Conservation (phyloP, 2,888 invertebrate species). For the Philereme transversata region DNA sequence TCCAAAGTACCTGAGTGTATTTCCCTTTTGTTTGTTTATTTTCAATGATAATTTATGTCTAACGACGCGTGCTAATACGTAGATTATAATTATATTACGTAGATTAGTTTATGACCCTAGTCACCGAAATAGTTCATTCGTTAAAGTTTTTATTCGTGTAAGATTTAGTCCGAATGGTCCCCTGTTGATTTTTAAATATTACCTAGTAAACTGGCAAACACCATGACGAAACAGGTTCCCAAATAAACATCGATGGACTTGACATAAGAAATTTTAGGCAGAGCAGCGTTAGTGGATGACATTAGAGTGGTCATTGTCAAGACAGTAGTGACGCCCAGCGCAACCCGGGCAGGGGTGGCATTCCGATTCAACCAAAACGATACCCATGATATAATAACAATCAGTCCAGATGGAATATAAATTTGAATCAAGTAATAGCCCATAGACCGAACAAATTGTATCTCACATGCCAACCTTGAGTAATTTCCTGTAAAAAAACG, state of each 20-base stretch:
- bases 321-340: conserved; percentile 97
- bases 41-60: too few species aligned
- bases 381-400: conserved; percentile 98
- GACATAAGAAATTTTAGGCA: conserved; percentile 99
- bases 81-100: too few species aligned
- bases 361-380: conserved; percentile 98
- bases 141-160: too few species aligned
- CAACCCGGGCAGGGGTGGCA: conserved; percentile 96
- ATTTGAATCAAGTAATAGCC: conserved; percentile 99
- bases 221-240: conserved; percentile 99
- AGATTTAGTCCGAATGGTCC: too few species aligned
- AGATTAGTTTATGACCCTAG: too few species aligned
- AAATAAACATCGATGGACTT: conserved; percentile 98
- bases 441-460: conserved; percentile 98
- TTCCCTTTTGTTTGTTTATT: too few species aligned
- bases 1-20: too few species aligned
- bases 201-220: conserved; percentile 98
- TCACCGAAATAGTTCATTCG: too few species aligned
- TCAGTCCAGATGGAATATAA: conserved; percentile 98
- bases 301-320: conserved; percentile 99
- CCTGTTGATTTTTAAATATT: conserved; percentile 53
- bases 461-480: conserved; percentile 97
- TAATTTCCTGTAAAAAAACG: conserved; percentile 91
- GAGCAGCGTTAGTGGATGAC: conserved; percentile 97
- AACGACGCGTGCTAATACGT: too few species aligned